Conservation (phyloP, 2,797 vertebrate genomes). For the Schizopygopsis pylzovi region DNA sequence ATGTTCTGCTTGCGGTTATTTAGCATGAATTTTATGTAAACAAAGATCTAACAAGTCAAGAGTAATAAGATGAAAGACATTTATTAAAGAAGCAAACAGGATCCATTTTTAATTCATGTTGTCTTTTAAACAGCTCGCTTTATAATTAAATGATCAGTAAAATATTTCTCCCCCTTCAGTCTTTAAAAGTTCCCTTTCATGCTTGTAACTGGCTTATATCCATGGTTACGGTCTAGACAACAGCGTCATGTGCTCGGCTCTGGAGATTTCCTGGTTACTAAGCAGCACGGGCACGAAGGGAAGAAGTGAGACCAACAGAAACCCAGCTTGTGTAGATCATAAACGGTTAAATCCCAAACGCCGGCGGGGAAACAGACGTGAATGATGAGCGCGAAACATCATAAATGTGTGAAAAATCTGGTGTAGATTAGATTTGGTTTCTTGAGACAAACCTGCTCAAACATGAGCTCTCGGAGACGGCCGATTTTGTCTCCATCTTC, state of each 20-base stretch:
- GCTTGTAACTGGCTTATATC: constrained; percentile 20
- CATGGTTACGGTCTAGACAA: constrained; percentile 40
- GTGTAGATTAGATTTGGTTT: constrained; percentile 10
- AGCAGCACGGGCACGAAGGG: constrained; percentile 15
- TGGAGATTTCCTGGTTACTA: constrained; percentile 33
- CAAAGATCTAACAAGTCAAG: neutral
- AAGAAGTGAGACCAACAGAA: neutral
- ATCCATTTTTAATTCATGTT: neutral
- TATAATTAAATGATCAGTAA: constrained; percentile 39
- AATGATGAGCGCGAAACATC: neutral
- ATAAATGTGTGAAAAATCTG: neutral
- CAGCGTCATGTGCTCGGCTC: constrained; percentile 18
- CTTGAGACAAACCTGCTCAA: constrained; percentile 88
- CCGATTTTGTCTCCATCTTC: constrained; percentile 97
- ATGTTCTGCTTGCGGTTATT: neutral
- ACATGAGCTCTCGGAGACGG: constrained; percentile 96
- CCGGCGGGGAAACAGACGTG: neutral
- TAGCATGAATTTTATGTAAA: neutral
- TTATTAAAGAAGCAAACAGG: constrained; percentile 2
- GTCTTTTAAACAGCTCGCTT: neutral
- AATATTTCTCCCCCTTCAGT: neutral
- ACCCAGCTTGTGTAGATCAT: neutral
- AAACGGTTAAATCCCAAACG: neutral
- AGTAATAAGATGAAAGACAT: neutral
- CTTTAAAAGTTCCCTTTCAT: constrained; percentile 23